A percentile compares a stretch with the other conserved stretches of the same genome.
Evolutionary conservation across 2,113 vertebrate genomes (phyloP).

Genomic region (Eulemur macaco): DNA sequence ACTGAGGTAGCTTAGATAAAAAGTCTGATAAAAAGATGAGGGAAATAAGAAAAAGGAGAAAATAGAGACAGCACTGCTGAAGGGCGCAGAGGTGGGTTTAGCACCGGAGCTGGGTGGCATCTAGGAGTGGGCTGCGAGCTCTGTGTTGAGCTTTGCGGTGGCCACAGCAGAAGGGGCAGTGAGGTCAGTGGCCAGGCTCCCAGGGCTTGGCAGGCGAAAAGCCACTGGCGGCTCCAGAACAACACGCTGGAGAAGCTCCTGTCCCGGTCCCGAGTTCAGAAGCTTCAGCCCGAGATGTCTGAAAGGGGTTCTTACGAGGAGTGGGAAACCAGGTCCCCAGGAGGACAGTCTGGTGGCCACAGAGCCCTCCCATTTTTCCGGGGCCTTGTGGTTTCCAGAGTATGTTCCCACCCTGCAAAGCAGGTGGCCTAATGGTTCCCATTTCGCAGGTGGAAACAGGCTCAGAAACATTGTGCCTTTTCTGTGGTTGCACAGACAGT

Average conservation of each 20-base stretch:
- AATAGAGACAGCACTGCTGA: background rate
- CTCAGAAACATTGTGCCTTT: background rate
- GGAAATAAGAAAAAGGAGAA: background rate
- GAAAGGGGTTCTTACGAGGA: background rate
- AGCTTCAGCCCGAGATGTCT: background rate
- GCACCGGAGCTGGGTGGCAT: background rate
- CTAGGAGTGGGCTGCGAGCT: background rate
- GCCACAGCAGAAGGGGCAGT: background rate
- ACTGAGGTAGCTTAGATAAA: background rate
- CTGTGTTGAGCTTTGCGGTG: background rate
- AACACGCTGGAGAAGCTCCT: background rate
- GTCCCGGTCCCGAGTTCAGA: background rate
- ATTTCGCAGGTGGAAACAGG: background rate
- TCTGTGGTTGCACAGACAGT: too few relatives aligned
- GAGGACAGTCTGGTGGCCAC: accelerated
- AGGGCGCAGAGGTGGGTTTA: background rate
- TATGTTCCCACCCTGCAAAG: background rate
- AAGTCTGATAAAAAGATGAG: background rate
- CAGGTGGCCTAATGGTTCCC: background rate
- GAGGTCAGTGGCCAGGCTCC: background rate
- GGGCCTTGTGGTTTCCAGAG: background rate
- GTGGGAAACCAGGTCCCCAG: background rate
- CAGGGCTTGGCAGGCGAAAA: background rate
- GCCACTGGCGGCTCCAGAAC: background rate
- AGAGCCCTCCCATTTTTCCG: background rate